Conservation (phyloP, 1,140 invertebrate species). For the Drosophila eugracilis region DNA sequence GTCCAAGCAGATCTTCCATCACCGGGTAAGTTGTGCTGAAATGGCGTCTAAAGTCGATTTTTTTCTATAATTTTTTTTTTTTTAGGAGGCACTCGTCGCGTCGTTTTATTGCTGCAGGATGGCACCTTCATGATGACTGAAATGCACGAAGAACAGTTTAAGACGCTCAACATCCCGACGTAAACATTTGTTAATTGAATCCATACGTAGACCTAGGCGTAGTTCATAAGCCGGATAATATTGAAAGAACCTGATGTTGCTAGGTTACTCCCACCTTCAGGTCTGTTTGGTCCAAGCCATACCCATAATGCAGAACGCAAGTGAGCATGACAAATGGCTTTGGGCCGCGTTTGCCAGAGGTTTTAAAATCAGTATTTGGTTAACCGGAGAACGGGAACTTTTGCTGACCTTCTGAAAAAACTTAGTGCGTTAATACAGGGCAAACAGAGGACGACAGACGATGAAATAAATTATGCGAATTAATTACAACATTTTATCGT, state of each 20-base stretch:
- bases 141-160: slow-evolving; percentile 93
- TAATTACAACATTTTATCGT: slow-evolving; percentile 2
- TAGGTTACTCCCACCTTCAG: slow-evolving; percentile 12
- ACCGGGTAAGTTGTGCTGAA: slow-evolving; percentile 87
- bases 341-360: not conserved
- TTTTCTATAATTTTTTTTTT: slow-evolving; percentile 11
- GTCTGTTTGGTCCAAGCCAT: slow-evolving; percentile 5
- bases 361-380: slow-evolving; percentile 1
- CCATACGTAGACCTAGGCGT: slow-evolving; percentile 20
- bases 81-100: slow-evolving; percentile 91
- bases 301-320: not conserved
- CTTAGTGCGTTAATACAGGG: not conserved
- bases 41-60: not conserved
- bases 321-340: not conserved
- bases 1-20: slow-evolving; percentile 92
- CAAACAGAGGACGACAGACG: not conserved
- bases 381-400: not conserved
- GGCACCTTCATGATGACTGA: slow-evolving; percentile 94
- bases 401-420: not conserved
- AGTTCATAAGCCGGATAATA: slow-evolving; percentile 14
- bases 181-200: slow-evolving; percentile 50
- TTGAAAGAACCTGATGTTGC: slow-evolving; percentile 14
- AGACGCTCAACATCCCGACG: slow-evolving; percentile 87
- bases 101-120: slow-evolving; percentile 91
- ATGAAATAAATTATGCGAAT: slow-evolving; percentile 17